Evolutionary conservation across 2,113 vertebrate species (phyloP).

Genomic region (Polypterus bichir): DNA sequence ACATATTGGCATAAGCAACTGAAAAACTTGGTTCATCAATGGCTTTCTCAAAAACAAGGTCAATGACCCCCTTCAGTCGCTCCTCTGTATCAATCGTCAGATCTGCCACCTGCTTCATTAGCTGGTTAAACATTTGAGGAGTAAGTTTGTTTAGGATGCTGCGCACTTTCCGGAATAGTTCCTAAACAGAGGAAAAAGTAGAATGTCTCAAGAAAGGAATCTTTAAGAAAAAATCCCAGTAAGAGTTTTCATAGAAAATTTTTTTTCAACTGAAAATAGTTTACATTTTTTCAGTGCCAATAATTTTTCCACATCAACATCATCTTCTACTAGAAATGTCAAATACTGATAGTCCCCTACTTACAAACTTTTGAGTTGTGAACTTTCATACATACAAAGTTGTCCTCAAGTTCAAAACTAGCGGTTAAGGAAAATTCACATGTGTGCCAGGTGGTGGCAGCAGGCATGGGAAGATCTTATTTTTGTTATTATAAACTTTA

Average conservation of each 20-base stretch:
- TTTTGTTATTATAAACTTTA: too few relatives aligned
- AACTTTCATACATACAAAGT: too few relatives aligned
- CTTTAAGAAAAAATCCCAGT: neutral
- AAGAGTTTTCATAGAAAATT: neutral
- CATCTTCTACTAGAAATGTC: too few relatives aligned
- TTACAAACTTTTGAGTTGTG: too few relatives aligned
- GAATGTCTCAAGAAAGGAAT: neutral
- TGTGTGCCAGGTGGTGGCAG: too few relatives aligned
- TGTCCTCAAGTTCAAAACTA: too few relatives aligned
- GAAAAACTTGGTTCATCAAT: slow-evolving; percentile 94
- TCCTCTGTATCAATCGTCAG: slow-evolving; percentile 93
- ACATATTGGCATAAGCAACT: slow-evolving; percentile 95
- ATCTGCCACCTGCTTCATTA: slow-evolving; percentile 94
- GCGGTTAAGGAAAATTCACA: too few relatives aligned
- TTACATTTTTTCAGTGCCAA: too few relatives aligned
- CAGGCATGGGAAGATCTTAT: too few relatives aligned
- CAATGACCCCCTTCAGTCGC: slow-evolving; percentile 90
- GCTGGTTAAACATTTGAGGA: slow-evolving; percentile 92
- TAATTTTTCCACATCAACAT: too few relatives aligned
- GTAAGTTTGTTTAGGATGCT: slow-evolving; percentile 97
- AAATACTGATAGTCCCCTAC: too few relatives aligned
- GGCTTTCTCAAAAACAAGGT: slow-evolving; percentile 96
- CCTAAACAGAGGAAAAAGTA: slow-evolving; percentile 37
- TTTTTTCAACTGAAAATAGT: too few relatives aligned
- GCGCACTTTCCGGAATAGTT: slow-evolving; percentile 87